Evolutionary conservation across 2,797 vertebrate genomes (phyloP).

Genomic region (Acanthurus leucopareius): DNA sequence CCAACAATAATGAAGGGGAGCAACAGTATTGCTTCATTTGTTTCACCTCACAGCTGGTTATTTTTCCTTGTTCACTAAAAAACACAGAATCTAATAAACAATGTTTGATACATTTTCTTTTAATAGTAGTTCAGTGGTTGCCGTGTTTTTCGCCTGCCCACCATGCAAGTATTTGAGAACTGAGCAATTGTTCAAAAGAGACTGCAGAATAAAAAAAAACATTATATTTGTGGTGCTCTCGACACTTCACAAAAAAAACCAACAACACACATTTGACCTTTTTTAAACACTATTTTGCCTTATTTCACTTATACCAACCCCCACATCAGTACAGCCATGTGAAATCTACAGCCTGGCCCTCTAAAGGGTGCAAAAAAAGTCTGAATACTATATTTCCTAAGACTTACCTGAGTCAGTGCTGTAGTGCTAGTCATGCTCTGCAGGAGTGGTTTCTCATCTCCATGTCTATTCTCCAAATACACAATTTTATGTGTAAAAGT

Average conservation of each 20-base stretch:
- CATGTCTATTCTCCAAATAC: conserved; percentile 91
- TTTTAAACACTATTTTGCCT: background rate
- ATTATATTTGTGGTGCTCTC: background rate
- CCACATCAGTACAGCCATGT: background rate
- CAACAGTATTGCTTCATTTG: background rate
- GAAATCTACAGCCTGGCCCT: background rate
- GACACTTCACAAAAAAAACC: background rate
- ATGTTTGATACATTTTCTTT: too few relatives aligned
- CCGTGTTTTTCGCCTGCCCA: too few relatives aligned
- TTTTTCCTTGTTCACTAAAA: background rate
- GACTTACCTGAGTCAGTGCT: conserved; percentile 90
- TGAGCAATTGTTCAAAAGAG: too few relatives aligned
- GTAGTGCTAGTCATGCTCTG: conserved; percentile 83
- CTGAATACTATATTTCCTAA: background rate
- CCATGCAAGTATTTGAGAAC: too few relatives aligned
- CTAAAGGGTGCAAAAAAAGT: background rate
- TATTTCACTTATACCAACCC: background rate
- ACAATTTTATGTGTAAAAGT: conserved; percentile 92
- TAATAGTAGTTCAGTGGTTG: too few relatives aligned
- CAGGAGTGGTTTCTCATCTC: conserved; percentile 87
- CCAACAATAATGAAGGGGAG: background rate
- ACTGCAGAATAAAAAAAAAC: too few relatives aligned
- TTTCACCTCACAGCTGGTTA: background rate
- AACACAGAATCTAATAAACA: too few relatives aligned
- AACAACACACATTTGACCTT: background rate